These are phyloP conservation scores for Smutsia gigantea DNA, from an alignment of 2,797 vertebrate genomes.

Conservation along the genomic window DNA sequence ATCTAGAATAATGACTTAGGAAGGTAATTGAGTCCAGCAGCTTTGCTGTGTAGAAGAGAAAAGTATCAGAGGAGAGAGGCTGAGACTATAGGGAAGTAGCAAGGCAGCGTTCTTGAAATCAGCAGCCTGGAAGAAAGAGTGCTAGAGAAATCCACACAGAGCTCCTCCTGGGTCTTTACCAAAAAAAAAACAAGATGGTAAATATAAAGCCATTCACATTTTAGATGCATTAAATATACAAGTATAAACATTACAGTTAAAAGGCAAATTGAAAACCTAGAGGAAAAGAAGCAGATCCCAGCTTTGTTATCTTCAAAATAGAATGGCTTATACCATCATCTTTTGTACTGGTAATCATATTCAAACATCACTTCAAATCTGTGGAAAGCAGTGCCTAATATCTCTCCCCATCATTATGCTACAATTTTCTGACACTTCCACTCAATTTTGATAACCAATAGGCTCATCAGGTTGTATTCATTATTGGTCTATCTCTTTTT, in stretches of 20 bases:
- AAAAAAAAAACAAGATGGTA: background rate
- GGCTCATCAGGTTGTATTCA: background rate
- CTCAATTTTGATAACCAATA: background rate
- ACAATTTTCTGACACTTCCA: background rate
- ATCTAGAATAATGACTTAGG: background rate
- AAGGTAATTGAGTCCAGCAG: background rate
- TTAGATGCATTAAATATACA: background rate
- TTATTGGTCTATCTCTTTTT: background rate
- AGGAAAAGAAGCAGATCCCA: background rate
- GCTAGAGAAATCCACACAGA: rapidly evolving
- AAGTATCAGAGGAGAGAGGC: background rate
- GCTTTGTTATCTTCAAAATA: background rate
- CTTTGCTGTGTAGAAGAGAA: background rate
- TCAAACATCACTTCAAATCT: background rate
- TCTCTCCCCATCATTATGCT: background rate
- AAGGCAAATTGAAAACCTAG: background rate
- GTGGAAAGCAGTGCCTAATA: background rate
- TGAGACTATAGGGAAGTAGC: background rate
- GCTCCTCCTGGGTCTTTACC: background rate
- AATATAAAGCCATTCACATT: background rate
- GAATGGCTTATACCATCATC: background rate
- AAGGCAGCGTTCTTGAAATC: background rate
- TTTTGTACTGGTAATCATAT: background rate
- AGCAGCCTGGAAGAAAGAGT: background rate
- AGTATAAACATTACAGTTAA: background rate